Evolutionary conservation across 2,888 invertebrate species (phyloP).

Genomic region (Leucophora obtusa): DNA sequence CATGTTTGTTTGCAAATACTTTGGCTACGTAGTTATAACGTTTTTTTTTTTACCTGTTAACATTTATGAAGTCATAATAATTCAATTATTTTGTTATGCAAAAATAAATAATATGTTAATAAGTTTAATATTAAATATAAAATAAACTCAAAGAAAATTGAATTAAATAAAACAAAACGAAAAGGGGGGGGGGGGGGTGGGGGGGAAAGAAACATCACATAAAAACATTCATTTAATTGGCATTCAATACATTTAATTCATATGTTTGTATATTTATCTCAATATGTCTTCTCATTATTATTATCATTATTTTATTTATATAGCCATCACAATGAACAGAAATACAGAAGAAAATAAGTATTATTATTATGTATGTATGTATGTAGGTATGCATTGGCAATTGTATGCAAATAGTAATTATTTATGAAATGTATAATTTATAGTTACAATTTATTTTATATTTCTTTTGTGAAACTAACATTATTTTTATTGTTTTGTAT

Average conservation of each 20-base stretch:
- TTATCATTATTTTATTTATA: constrained; percentile 3
- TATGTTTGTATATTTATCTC: neutral
- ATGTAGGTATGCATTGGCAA: neutral
- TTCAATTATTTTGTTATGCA: neutral
- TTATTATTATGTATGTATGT: constrained; percentile 1
- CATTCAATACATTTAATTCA: constrained; percentile 45
- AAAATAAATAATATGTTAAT: neutral
- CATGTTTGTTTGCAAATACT: neutral
- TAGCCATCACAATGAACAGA: constrained; percentile 37
- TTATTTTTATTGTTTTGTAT: constrained; percentile 54
- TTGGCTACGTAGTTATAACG: neutral
- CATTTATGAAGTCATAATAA: constrained; percentile 37
- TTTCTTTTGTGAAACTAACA: constrained; percentile 56
- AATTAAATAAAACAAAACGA: too few relatives aligned
- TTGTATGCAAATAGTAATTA: neutral
- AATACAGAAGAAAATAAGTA: constrained; percentile 3
- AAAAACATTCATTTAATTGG: constrained; percentile 56
- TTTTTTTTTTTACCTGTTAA: constrained; percentile 5
- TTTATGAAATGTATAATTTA: neutral
- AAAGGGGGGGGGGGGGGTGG: too few relatives aligned
- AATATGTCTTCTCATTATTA: neutral
- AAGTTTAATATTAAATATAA: neutral
- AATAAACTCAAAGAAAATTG: neutral
- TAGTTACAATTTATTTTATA: constrained; percentile 12
- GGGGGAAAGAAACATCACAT: constrained; percentile 24